Percentiles rank a stretch among this genome's conserved stretches.
These are phyloP conservation scores for Hypomesus transpacificus DNA, from an alignment of 2,113 vertebrate species.

Conservation along the genomic window DNA sequence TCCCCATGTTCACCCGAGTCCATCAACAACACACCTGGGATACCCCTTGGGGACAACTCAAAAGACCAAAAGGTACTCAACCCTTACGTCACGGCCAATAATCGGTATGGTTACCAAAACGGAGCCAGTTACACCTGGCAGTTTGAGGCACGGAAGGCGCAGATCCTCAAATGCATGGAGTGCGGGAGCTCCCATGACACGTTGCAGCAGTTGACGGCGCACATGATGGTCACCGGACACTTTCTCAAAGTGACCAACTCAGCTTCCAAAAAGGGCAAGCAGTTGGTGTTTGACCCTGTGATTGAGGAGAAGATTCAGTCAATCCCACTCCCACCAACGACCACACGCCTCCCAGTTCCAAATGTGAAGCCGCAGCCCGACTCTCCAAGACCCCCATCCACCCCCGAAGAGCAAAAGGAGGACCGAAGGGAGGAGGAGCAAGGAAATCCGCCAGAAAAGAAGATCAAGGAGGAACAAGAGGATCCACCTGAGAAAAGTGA, in stretches of 20 bases:
- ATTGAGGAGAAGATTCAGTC: constrained; percentile 97
- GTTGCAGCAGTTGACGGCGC: constrained; percentile 95
- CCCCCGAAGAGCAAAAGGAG: constrained; percentile 78
- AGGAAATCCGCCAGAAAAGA: constrained; percentile 70
- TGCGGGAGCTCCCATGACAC: constrained; percentile 98
- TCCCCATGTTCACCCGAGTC: constrained; percentile 92
- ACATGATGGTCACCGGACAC: constrained; percentile 99
- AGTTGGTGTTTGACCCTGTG: constrained; percentile 89
- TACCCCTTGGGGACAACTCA: constrained; percentile 75
- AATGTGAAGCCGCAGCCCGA: constrained; percentile 81
- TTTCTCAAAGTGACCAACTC: constrained; percentile 98
- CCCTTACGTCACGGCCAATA: constrained; percentile 97
- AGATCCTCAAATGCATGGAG: constrained; percentile 99
- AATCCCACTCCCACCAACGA: constrained; percentile 93
- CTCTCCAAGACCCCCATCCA: constrained; percentile 72
- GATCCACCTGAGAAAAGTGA: constrained; percentile 80
- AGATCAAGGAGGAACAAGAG: constrained; percentile 92
- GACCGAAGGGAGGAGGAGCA: constrained; percentile 75
- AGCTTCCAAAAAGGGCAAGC: constrained; percentile 97
- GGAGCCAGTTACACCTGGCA: constrained; percentile 99
- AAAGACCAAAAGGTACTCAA: constrained; percentile 93
- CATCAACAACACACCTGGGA: constrained; percentile 71
- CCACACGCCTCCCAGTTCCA: constrained; percentile 82
- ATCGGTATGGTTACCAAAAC: constrained; percentile 98
- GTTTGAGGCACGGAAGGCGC: constrained; percentile 96